phyloP scores from a whole-genome alignment of 2,888 invertebrate genomes.

The Matsumyia berberina region DNA sequence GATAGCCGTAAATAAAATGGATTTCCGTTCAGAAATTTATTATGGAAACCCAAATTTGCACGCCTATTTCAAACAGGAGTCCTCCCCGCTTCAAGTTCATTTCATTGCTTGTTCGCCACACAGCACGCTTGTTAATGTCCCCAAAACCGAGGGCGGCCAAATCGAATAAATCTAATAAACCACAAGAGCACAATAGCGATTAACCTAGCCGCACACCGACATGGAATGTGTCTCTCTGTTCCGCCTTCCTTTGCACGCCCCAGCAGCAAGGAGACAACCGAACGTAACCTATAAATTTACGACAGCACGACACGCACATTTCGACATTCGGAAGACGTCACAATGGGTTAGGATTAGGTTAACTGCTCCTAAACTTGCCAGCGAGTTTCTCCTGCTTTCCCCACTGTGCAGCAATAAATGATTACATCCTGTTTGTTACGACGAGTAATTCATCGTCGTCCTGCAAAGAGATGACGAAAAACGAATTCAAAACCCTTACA shows the following conservation, averaged over 20 bases:
- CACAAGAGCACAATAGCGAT: slow-evolving; percentile 29
- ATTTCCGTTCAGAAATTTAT: slow-evolving; percentile 14
- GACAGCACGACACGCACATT: slow-evolving; percentile 65
- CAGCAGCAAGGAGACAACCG: slow-evolving; percentile 12
- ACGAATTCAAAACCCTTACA: slow-evolving; percentile 17
- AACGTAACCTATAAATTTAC: slow-evolving; percentile 42
- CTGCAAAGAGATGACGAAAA: background rate
- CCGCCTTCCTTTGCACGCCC: slow-evolving; percentile 1
- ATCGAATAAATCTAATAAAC: slow-evolving; percentile 42
- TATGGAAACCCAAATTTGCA: slow-evolving; percentile 25
- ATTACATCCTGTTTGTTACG: slow-evolving; percentile 63
- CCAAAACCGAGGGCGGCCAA: slow-evolving; percentile 13
- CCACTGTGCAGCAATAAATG: slow-evolving; percentile 47
- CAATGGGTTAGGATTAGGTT: slow-evolving; percentile 35
- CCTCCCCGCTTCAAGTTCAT: slow-evolving; percentile 7
- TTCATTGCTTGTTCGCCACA: slow-evolving; percentile 26
- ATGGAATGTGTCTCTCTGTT: background rate
- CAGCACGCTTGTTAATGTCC: slow-evolving; percentile 26
- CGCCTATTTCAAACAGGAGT: slow-evolving; percentile 10
- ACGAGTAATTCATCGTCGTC: slow-evolving; percentile 51
- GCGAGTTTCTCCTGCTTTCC: slow-evolving; percentile 17
- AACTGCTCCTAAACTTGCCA: slow-evolving; percentile 34
- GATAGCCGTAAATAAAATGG: slow-evolving; percentile 41
- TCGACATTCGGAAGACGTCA: slow-evolving; percentile 46
- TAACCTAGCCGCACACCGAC: slow-evolving; percentile 14